These are phyloP conservation scores for Schlechtendalia chinensis DNA, from an alignment of 1,140 invertebrate genomes.

Conservation along the genomic window DNA sequence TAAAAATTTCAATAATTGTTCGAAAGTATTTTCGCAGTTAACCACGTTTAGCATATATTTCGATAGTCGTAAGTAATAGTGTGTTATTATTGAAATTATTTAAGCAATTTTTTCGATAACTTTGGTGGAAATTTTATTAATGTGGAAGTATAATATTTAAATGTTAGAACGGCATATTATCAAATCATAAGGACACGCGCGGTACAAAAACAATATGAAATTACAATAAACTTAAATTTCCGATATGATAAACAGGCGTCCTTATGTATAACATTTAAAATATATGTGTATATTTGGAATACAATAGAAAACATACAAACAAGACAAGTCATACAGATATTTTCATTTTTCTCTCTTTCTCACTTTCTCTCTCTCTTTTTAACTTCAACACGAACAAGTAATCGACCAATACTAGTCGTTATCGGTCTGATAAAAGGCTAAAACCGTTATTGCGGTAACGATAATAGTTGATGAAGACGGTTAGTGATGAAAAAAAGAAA, in stretches of 20 bases:
- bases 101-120: background rate
- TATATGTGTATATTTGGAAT: too few species aligned
- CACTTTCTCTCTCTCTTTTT: too few species aligned
- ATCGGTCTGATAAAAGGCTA: background rate
- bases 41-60: slow-evolving; percentile 25
- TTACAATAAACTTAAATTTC: background rate
- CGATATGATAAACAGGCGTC: background rate
- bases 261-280: background rate
- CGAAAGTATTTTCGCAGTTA: background rate
- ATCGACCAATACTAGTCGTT: background rate
- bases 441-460: background rate
- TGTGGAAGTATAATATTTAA: too few species aligned
- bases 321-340: too few species aligned
- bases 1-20: background rate
- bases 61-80: background rate
- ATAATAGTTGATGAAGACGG: background rate
- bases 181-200: too few species aligned
- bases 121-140: background rate
- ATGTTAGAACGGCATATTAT: too few species aligned
- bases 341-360: too few species aligned
- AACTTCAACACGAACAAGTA: too few species aligned
- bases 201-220: background rate
- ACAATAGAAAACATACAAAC: too few species aligned
- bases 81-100: background rate
- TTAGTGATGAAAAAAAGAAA: background rate